Conservation (phyloP, 1,140 invertebrate genomes). For the Leptinotarsa defecta region DNA sequence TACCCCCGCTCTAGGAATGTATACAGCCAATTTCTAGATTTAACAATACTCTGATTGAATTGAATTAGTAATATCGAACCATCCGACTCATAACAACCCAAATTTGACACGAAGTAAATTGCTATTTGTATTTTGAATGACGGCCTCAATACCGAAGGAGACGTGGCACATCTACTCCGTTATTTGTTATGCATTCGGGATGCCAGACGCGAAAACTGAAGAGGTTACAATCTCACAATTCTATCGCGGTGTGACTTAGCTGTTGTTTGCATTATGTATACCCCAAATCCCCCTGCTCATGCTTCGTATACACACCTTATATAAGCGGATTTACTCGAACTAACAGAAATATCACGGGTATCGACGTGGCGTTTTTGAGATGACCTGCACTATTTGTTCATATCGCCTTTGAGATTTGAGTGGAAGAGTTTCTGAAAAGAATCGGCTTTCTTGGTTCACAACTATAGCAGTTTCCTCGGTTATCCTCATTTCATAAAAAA, state of each 20-base stretch:
- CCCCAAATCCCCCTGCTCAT: conserved; percentile 37
- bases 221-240: conserved; percentile 44
- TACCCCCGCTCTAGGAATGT: neutral
- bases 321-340: conserved; percentile 44
- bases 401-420: too few relatives aligned
- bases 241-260: conserved; percentile 44
- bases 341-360: neutral
- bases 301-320: conserved; percentile 39
- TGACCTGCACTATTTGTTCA: neutral
- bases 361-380: neutral
- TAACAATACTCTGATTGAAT: conserved; percentile 14
- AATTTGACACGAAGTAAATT: conserved; percentile 23
- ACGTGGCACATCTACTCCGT: conserved; percentile 43
- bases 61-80: conserved; percentile 24
- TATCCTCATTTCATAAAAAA: too few relatives aligned
- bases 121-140: conserved; percentile 26
- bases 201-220: conserved; percentile 33
- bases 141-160: conserved; percentile 29
- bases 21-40: conserved; percentile 8
- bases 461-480: too few relatives aligned
- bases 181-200: conserved; percentile 51
- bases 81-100: conserved; percentile 16
- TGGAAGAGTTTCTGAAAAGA: too few relatives aligned
- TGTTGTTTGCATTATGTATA: conserved; percentile 49
- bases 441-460: too few relatives aligned